Conservation (phyloP, 2,888 invertebrate genomes). For the Prostheceraeus crozeri region DNA sequence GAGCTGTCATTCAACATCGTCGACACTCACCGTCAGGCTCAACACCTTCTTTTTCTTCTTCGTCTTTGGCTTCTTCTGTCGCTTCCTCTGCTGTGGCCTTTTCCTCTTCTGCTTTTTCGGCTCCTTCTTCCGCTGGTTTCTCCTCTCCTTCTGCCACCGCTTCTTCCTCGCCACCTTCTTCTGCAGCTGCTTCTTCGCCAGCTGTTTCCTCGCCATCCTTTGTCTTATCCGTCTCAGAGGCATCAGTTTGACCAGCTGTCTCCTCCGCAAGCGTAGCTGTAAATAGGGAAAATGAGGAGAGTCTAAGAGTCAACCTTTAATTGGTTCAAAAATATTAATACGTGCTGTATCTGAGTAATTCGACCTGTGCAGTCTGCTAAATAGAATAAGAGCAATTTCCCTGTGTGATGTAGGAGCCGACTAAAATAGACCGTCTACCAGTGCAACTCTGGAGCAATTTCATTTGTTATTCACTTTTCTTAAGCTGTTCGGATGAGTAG, state of each 20-base stretch:
- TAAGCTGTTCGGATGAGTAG: too few relatives aligned
- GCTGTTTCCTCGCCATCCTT: not conserved
- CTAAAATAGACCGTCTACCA: too few relatives aligned
- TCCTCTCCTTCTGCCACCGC: conserved; percentile 5
- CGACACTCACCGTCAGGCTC: conserved; percentile 40
- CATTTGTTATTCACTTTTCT: too few relatives aligned
- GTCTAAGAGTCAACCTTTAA: too few relatives aligned
- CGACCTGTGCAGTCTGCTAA: too few relatives aligned
- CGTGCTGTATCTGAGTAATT: too few relatives aligned
- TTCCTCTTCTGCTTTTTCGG: conserved; percentile 27
- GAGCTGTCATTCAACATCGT: too few relatives aligned
- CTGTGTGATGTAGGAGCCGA: too few relatives aligned
- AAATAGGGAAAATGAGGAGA: too few relatives aligned
- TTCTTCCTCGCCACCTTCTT: conserved; percentile 16
- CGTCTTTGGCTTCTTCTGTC: conserved; percentile 33
- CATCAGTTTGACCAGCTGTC: not conserved
- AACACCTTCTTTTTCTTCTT: conserved; percentile 31
- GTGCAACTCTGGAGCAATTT: too few relatives aligned
- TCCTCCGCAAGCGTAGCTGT: not conserved
- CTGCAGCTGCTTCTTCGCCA: not conserved
- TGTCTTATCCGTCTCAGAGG: not conserved
- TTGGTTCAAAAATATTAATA: too few relatives aligned
- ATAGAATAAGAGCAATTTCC: too few relatives aligned
- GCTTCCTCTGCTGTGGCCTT: conserved; percentile 33
- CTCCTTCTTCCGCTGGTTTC: not conserved